A percentile compares a stretch with the other conserved stretches of the same genome.
phyloP scores from a whole-genome alignment of 2,888 invertebrate species.

The Parthenolecanium corni region DNA sequence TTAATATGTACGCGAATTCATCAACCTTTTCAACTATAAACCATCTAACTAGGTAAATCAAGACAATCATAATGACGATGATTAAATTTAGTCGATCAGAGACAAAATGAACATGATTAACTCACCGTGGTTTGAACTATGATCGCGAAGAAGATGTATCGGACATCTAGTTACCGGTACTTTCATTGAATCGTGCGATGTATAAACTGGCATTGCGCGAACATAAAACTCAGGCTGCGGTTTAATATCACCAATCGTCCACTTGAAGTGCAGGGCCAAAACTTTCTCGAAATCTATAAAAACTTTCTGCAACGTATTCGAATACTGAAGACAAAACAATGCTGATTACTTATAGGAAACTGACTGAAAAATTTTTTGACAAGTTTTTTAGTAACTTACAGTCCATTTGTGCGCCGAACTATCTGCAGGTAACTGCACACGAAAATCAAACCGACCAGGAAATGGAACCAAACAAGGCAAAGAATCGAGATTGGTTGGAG shows the following conservation, averaged over 20 bases:
- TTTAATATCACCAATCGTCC: slow-evolving; percentile 11
- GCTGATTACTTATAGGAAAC: not conserved
- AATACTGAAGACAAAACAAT: slow-evolving; percentile 26
- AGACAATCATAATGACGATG: too few species aligned
- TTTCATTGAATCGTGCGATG: slow-evolving; percentile 28
- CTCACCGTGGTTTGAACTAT: slow-evolving; percentile 29
- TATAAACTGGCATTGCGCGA: slow-evolving; percentile 31
- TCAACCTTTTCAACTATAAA: too few species aligned
- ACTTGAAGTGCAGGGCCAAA: slow-evolving; percentile 30
- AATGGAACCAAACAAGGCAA: slow-evolving; percentile 6
- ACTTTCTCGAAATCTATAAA: slow-evolving; percentile 32
- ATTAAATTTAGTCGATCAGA: too few species aligned
- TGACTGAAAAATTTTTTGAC: not conserved
- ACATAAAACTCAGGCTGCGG: slow-evolving; percentile 18
- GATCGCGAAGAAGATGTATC: slow-evolving; percentile 29
- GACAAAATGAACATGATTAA: not conserved
- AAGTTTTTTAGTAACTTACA: not conserved
- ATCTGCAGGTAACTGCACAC: slow-evolving; percentile 3
- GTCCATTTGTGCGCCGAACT: slow-evolving; percentile 9
- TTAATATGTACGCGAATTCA: too few species aligned
- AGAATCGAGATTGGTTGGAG: not conserved
- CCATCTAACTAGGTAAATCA: too few species aligned
- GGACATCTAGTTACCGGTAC: slow-evolving; percentile 31
- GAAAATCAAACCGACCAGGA: slow-evolving; percentile 1
- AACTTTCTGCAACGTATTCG: slow-evolving; percentile 28